Base-by-base conservation (phyloP, 2,888 invertebrate genomes). In the Hyles lineata region DNA sequence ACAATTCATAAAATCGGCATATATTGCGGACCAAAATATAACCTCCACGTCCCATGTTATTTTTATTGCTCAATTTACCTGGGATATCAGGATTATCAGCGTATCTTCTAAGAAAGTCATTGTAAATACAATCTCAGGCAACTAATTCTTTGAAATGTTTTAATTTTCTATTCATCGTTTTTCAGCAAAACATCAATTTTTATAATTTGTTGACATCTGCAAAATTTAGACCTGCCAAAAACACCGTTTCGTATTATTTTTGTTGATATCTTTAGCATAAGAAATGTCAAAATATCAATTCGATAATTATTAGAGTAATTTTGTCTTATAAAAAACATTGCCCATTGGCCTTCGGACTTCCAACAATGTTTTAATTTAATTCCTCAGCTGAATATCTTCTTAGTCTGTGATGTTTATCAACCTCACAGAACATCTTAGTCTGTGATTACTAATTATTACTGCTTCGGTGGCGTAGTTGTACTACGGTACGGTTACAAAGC, bases 61-160 rank as follows among this genome's bases (percentile, higher is more conserved):
- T 55, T 55, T 35, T 43, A 15, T 11, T 21, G 35, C n/a, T 52
- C 21, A 43, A 84, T 87, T 89, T 91, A 97, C 97, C 95, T 97
- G 97, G 71, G 98, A 98, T 83, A 97, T 96, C 78, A 98, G 95
- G 89, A 98, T 97, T 78, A 98, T 97, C 76, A 97, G 95, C 59
- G 97, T 97, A 93, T 98, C 98, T 89, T 97, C 97, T 73, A 98
- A 89, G 89, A 98, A 98, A 80, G 96, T 97, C 98, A 98, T 98
- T 67, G 23, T 67, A 17, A 50, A 19, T 62, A n/a, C 9, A 19
- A 43, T 67, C 15, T 23, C 50, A 23, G 17, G 15, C 21, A 35
- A 6, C 15, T 35, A 61, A n/a, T 61, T 60, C 19, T 52, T 61
- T 15, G 0, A 52, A 25, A 43, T 25, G 61, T 50, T 61, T 61